Conservation (phyloP, 2,113 vertebrate genomes). For the Scortum barcoo region DNA sequence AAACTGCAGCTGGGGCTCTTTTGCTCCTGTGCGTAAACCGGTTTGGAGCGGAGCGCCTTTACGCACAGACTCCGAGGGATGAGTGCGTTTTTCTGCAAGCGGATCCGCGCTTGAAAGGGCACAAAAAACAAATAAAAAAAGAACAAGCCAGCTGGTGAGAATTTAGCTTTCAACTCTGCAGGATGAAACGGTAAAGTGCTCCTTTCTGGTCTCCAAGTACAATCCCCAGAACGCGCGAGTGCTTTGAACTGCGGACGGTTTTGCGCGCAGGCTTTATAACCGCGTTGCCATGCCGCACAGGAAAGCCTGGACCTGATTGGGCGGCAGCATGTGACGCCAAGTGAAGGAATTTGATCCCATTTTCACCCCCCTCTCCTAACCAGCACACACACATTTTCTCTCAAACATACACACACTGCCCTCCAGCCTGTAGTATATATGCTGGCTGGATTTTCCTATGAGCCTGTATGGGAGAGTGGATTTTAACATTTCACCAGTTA, state of each 20-base stretch:
- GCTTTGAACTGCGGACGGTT: conserved; percentile 73
- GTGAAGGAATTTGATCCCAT: conserved; percentile 73
- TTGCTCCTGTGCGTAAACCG: conserved; percentile 51
- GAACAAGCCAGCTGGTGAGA: conserved; percentile 44
- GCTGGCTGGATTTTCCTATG: conserved; percentile 12
- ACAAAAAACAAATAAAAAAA: no score
- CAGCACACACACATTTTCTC: conserved; percentile 26
- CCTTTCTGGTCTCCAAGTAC: conserved; percentile 67
- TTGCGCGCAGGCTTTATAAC: conserved; percentile 75
- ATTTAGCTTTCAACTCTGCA: conserved; percentile 42
- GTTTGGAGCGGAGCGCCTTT: conserved; percentile 48
- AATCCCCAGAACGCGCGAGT: conserved; percentile 77
- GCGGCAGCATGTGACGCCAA: conserved; percentile 69
- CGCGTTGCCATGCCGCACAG: conserved; percentile 29
- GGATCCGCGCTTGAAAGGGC: conserved; percentile 39
- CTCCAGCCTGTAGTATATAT: conserved; percentile 10
- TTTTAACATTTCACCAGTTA: background rate
- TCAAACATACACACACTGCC: conserved; percentile 28
- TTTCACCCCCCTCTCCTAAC: conserved; percentile 30
- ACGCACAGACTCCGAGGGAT: conserved; percentile 51
- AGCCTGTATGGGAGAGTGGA: no score
- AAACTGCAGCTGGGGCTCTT: conserved; percentile 12
- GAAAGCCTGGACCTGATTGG: conserved; percentile 70
- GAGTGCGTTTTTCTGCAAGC: conserved; percentile 27
- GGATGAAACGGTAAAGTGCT: conserved; percentile 57